Evolutionary conservation across 2,888 invertebrate genomes (phyloP), one percentile per base, ranked within the genome.

Genomic region (Limenitis arthemis): DNA sequence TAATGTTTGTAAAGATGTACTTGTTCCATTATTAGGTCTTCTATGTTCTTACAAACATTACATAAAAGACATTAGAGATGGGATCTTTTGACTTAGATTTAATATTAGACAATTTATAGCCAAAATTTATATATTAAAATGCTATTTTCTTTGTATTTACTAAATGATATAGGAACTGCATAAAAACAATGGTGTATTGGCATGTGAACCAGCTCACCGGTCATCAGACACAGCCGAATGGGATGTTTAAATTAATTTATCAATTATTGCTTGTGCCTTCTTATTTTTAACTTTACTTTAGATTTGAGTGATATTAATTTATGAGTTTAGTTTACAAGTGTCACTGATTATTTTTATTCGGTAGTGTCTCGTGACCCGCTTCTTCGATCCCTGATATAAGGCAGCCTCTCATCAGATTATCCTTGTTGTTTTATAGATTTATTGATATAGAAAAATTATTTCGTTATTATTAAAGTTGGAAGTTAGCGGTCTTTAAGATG

Each of bases 191-290:
- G 30, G 37, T 46, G 46, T 30, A 46, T 46, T 46, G 46, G 37
- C 46, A 46, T 46, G 46, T 46, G 46, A 46, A 20, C 20, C 36
- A 37, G 38, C 46, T 31, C 46, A 46, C 37, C 70, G 70, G 78
- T 79, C 85, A 71, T 73, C 69, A 70, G 80, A 73, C 81, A 78
- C 69, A 73, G 83, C 81, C 77, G 82, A 79, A 79, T 78, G 71
- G 70, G 70, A 72, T 71, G 70, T 75, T 69, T 72, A 73, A 77
- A 79, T 77, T 79, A 55, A 56, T 83, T 81, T 82, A 83, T 81
- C 77, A 76, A 78, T 79, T 82, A 77, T 79, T 79, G 79, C 79
- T 81, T 82, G 80, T 85, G 83, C 81, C 83, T 86, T 84, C 78
- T 80, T 80, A 77, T 79, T 75, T 82, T 80, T 78, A 77, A 76